Evolutionary conservation across 2,113 vertebrate genomes (phyloP), one percentile per base, ranked within the genome.

Genomic region (Capra hircus): DNA sequence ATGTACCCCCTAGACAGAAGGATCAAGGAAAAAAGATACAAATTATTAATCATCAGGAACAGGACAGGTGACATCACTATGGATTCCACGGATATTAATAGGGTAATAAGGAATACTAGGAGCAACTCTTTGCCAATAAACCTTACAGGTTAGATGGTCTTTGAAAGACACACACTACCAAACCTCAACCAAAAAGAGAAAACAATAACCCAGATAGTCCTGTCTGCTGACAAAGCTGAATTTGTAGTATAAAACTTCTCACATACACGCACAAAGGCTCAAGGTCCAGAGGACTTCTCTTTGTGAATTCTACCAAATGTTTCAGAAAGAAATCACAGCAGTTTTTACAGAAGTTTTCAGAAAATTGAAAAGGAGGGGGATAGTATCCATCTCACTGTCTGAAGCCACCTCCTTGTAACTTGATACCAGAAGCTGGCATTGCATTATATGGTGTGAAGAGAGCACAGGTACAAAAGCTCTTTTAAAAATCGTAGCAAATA

Each of bases 281-380:
- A 13, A 80, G 43, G 4, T 27, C 52, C 17, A 33, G 27, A 2
- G 33, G 25, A 15, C 40, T 17, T 94, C n/a, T 90, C 67, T 64
- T 50, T 50, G 45, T 78, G 17, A 83, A 43, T 48, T 50, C 48
- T 52, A 6, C 4, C 7, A 11, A 3, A 40, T 19, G 14, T 90
- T 96, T 90, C 80, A 82, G 60, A 40, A 89, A 48, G 55, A 92
- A 48, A 40, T 74, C 27, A 85, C 7, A 48, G 36, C 27, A 64
- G 17, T 30, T 90, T 93, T 3, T 82, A 62, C 25, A 86, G 1
- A 88, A 14, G 2, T 33, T 50, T 78, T 30, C 36, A 89, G 52
- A 88, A 89, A 55, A 19, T 10, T 33, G 43, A 62, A 52, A 86
- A 48, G 23, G 36, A 81, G 6, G 15, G 17, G 1, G 2, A 6